Evolutionary conservation across 2,888 invertebrate species (phyloP).

Genomic region (Catocala nupta): DNA sequence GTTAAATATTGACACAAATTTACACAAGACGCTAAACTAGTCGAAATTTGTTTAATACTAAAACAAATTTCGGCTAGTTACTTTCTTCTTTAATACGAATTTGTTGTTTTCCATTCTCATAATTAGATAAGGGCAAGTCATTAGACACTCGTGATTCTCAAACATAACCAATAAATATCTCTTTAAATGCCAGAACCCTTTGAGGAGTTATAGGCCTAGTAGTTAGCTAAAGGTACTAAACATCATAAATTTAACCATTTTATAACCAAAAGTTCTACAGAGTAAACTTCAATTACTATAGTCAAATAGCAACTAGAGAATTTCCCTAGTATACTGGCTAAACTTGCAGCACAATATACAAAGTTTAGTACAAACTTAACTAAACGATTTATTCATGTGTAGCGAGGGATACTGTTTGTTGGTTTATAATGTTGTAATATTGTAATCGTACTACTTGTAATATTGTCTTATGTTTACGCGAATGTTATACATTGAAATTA

Average conservation of each 20-base stretch:
- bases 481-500: no score
- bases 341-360: slow-evolving; percentile 29
- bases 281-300: slow-evolving; percentile 12
- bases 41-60: no score
- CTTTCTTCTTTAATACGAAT: no score
- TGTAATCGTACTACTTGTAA: background rate
- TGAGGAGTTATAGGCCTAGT: no score
- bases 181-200: no score
- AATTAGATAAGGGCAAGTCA: no score
- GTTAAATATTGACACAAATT: no score
- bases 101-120: no score
- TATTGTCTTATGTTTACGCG: background rate
- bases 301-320: slow-evolving; percentile 16
- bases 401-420: slow-evolving; percentile 9
- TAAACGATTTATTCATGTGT: slow-evolving; percentile 46
- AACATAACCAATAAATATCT: no score
- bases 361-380: slow-evolving; percentile 39
- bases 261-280: slow-evolving; percentile 9
- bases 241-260: slow-evolving; percentile 12
- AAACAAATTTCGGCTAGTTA: no score
- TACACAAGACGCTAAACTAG: no score
- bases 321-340: slow-evolving; percentile 13
- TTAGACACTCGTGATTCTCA: no score
- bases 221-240: background rate
- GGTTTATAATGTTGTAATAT: slow-evolving; percentile 3